phyloP scores from a whole-genome alignment of 2,797 vertebrate genomes.

The Cichlasoma orientale region DNA sequence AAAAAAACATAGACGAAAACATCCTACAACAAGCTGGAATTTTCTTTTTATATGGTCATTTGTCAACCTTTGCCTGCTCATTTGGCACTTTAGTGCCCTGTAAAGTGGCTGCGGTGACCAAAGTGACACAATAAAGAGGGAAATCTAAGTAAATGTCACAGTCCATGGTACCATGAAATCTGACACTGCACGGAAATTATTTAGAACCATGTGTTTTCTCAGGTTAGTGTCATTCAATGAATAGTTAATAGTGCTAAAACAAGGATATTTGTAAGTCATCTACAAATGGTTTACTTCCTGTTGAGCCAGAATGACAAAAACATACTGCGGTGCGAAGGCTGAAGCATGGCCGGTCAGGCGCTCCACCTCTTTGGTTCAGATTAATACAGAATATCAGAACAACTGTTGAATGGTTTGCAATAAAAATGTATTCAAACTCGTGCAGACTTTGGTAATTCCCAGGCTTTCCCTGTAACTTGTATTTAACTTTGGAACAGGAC shows the following conservation, averaged over 20 bases:
- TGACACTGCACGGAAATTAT: neutral
- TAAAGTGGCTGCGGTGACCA: constrained; percentile 1
- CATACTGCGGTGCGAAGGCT: constrained; percentile 18
- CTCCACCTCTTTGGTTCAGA: neutral
- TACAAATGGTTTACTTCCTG: neutral
- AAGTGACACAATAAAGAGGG: neutral
- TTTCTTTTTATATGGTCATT: constrained; percentile 27
- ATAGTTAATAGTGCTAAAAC: neutral
- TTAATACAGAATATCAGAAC: neutral
- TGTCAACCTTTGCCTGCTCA: constrained; percentile 1
- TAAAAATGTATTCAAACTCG: neutral
- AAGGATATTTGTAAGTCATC: neutral
- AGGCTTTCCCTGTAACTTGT: neutral
- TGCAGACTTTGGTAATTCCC: neutral
- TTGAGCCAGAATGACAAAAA: constrained; percentile 31
- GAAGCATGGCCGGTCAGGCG: neutral
- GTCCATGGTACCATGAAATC: constrained; percentile 1
- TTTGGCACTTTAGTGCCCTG: constrained; percentile 7
- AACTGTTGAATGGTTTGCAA: neutral
- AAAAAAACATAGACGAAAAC: constrained; percentile 18
- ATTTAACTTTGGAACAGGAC: neutral
- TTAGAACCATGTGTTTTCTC: neutral
- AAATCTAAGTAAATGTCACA: neutral
- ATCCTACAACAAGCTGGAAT: neutral
- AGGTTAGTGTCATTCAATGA: neutral